A percentile compares a stretch with the other conserved stretches of the same genome.
These are phyloP conservation scores for Daubentonia madagascariensis DNA, from an alignment of 2,113 vertebrate species.

Conservation along the genomic window DNA sequence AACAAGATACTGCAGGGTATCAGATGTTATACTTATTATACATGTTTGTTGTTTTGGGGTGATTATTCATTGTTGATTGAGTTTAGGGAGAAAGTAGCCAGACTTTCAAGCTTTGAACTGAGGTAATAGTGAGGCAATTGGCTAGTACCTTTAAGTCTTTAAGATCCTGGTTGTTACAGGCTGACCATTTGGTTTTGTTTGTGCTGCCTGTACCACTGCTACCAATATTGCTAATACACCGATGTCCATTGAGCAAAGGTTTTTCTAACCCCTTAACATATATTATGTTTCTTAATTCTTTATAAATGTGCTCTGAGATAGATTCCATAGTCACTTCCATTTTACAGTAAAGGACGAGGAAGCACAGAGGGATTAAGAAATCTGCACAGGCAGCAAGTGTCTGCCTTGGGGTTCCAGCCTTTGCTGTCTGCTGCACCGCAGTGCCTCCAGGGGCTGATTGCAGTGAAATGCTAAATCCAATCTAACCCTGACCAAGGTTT, in stretches of 20 bases:
- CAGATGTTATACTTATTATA: background rate
- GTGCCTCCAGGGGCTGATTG: background rate
- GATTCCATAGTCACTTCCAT: background rate
- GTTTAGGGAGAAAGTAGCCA: background rate
- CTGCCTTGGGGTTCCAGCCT: background rate
- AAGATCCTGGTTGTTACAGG: background rate
- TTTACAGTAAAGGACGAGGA: fast-evolving
- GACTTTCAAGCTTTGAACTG: background rate
- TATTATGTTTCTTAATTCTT: background rate
- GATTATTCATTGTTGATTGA: background rate
- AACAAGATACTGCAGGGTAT: background rate
- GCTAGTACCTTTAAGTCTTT: background rate
- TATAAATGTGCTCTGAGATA: background rate
- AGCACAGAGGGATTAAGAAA: background rate
- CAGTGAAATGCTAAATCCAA: background rate
- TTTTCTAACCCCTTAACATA: background rate
- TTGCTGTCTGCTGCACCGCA: fast-evolving
- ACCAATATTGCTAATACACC: background rate
- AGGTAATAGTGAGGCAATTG: background rate
- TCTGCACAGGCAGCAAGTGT: too few relatives aligned
- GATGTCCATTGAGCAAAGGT: background rate
- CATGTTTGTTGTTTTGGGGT: background rate
- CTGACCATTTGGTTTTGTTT: background rate
- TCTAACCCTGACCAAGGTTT: background rate
- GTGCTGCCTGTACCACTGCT: background rate